These are phyloP conservation scores for Halocynthia roretzi DNA, from an alignment of 23 tunicate species.

Conservation along the genomic window DNA sequence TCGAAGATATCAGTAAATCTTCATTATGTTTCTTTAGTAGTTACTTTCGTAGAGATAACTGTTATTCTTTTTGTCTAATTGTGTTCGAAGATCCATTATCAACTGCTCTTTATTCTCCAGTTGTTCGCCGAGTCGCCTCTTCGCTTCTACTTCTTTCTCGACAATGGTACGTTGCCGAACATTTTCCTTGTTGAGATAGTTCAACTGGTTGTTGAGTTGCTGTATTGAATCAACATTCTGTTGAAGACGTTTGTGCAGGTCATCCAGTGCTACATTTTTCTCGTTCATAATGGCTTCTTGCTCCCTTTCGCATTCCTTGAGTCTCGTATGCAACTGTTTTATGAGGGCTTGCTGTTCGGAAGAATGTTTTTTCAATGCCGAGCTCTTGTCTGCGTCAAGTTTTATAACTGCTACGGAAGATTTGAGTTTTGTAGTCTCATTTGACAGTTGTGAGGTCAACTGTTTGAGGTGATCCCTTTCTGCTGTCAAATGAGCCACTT, in stretches of 20 bases:
- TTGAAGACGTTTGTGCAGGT: slow-evolving; percentile 64
- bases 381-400: slow-evolving; percentile 62
- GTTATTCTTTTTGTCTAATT: slow-evolving; percentile 25
- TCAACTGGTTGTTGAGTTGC: slow-evolving; percentile 84
- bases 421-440: slow-evolving; percentile 42
- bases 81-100: slow-evolving; percentile 54
- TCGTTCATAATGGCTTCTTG: slow-evolving; percentile 62
- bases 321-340: slow-evolving; percentile 58
- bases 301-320: slow-evolving; percentile 53
- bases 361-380: slow-evolving; percentile 70
- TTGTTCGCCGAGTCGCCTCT: slow-evolving; percentile 41
- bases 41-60: too few species aligned
- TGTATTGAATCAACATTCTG: slow-evolving; percentile 85
- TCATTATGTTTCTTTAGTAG: too few species aligned
- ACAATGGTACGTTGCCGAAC: slow-evolving; percentile 61
- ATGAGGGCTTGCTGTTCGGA: slow-evolving; percentile 83
- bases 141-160: slow-evolving; percentile 64
- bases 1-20: too few species aligned
- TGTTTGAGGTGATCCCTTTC: slow-evolving; percentile 55
- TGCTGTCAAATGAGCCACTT: slow-evolving; percentile 26
- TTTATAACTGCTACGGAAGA: slow-evolving; percentile 7
- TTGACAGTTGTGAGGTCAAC: slow-evolving; percentile 28
- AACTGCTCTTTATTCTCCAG: slow-evolving; percentile 67
- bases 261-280: slow-evolving; percentile 63
- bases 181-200: slow-evolving; percentile 77